Evolutionary conservation across 37 sponge, comb jelly and placozoan species (phyloP), one percentile per base, ranked within the genome.

Genomic region (Diacarnus erythraeanus): DNA sequence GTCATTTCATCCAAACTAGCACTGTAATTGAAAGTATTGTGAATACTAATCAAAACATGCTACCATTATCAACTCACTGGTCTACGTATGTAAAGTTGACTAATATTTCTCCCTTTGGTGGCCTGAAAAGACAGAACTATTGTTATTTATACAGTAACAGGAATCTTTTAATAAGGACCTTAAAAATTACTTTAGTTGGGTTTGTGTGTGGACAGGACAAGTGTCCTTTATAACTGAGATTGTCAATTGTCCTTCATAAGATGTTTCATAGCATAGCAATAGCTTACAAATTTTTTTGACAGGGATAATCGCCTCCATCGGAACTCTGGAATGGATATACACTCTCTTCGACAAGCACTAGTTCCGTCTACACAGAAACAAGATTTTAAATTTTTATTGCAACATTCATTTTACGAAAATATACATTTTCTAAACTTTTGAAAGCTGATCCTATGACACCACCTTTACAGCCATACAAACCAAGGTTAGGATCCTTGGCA

Each of bases 311-410:
- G 36, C 54, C 5, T 74, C 57, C 74, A 86, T 91, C 80, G 5
- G 57, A 40, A 75, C 92, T 91, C 58, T 33, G 27, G 74, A 91
- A 91, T 33, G 92, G 92, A 57, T 91, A 91, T 22, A 75, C 54
- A 33, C 43, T 26, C 2, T 83, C 92, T 38, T 78, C 30, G 21
- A 88, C 88, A 1, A 87, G 35, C 3, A 40, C 58, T 12, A 42
- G 43, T 21, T 34, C 36, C 3, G 31, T 51, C 79, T 79, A 57
- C 38, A 34, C 34, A 65, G 51, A 47, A 47, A 12, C 51, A 6
- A n/a, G n/a, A n/a, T n/a, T n/a, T n/a, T n/a, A n/a, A n/a, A n/a
- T n/a, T n/a, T n/a, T 20, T 54, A 68, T 35, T 3, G 20, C 69
- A 12, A 33, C 64, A 26, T 21, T 64, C 64, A 27, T 36, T 8